Evolutionary conservation across 2,888 invertebrate genomes (phyloP).

Genomic region (Agrenia bidenticulata): DNA sequence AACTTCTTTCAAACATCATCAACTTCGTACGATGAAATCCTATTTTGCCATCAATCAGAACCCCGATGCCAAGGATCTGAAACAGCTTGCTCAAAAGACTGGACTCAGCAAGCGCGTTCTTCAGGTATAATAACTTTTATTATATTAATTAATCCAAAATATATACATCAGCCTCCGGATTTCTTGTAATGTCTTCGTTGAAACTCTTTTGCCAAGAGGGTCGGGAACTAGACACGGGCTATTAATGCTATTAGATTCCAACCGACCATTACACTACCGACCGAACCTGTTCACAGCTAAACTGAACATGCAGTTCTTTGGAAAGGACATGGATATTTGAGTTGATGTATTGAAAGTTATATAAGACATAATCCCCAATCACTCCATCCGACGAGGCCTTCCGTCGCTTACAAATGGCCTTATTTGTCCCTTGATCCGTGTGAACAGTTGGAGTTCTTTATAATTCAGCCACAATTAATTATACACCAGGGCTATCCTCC

Average conservation of each 20-base stretch:
- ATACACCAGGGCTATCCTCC: no score
- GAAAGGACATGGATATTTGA: no score
- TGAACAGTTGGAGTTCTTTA: neutral
- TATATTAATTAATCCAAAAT: neutral
- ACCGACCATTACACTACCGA: no score
- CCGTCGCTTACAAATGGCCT: conserved; percentile 15
- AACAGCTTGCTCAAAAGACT: conserved; percentile 97
- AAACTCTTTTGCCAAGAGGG: no score
- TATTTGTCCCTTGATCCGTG: conserved; percentile 7
- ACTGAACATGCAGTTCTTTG: no score
- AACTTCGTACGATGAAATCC: conserved; percentile 97
- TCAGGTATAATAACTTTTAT: conserved; percentile 68
- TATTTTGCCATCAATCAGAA: conserved; percentile 99
- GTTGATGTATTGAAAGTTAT: no score
- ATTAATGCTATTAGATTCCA: no score
- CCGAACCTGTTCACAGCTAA: no score
- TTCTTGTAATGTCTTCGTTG: no score
- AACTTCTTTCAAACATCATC: conserved; percentile 99
- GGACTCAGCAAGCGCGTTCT: conserved; percentile 95
- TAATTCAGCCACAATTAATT: conserved; percentile 14
- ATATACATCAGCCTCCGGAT: neutral
- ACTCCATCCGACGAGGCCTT: neutral
- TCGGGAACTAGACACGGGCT: no score
- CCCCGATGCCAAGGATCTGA: conserved; percentile 98
- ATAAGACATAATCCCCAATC: no score